These are phyloP conservation scores for Alethe diademata DNA, from an alignment of 2,113 vertebrate species.

Conservation along the genomic window DNA sequence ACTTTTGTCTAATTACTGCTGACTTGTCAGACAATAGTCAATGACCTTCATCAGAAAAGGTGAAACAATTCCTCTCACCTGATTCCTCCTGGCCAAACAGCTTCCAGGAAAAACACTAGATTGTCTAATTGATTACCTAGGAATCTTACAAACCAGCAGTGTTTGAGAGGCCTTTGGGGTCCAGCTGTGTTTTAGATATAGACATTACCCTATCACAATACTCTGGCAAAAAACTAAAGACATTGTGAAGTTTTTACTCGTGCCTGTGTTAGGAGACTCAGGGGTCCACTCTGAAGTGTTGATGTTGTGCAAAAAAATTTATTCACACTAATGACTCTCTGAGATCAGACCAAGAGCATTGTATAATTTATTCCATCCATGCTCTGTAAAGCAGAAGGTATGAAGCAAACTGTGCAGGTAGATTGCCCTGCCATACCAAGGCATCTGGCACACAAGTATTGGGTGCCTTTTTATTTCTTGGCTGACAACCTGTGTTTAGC, in stretches of 20 bases:
- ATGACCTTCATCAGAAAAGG: conserved; percentile 41
- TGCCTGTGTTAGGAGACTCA: not conserved
- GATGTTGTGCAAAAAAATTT: not conserved
- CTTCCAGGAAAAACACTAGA: not conserved
- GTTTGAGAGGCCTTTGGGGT: not conserved
- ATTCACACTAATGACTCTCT: not conserved
- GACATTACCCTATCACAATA: not conserved
- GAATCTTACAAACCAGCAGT: not conserved
- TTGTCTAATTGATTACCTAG: not conserved
- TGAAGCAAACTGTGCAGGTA: not conserved
- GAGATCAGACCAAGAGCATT: not conserved
- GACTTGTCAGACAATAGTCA: conserved; percentile 61
- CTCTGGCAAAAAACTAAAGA: conserved; percentile 9
- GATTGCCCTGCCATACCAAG: not conserved
- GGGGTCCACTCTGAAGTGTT: not conserved
- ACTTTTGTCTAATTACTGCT: conserved; percentile 69
- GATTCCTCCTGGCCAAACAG: not conserved
- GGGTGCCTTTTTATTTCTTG: not conserved
- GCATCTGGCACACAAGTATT: not conserved
- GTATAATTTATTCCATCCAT: not conserved
- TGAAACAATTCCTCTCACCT: conserved; percentile 59
- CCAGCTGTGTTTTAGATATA: not conserved
- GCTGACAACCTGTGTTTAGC: not conserved
- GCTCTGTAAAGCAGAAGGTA: not conserved
- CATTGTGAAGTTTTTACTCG: not conserved